Evolutionary conservation across 1,140 invertebrate genomes (phyloP).

Genomic region (Eumaeus atala): DNA sequence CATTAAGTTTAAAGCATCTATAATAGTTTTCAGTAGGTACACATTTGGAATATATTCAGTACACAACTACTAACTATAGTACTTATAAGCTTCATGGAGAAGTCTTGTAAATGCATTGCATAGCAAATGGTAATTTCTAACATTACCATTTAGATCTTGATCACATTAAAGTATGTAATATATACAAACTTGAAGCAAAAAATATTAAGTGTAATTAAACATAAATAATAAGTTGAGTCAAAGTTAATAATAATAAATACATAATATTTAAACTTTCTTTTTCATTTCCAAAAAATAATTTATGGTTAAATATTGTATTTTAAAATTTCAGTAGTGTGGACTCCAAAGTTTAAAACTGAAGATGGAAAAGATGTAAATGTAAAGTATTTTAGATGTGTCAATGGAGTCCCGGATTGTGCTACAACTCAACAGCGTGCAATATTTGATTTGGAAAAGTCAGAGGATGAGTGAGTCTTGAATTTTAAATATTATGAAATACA

Average conservation of each 20-base stretch:
- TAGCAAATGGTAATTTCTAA: no score
- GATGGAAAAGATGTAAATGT: constrained; percentile 73
- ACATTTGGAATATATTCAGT: constrained; percentile 3
- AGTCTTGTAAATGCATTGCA: no score
- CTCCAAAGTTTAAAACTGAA: constrained; percentile 78
- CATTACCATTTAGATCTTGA: no score
- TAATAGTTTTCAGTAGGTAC: neutral
- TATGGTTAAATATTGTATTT: neutral
- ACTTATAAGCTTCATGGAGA: no score
- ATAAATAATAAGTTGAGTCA: no score
- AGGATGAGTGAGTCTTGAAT: constrained; percentile 62
- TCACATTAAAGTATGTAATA: no score
- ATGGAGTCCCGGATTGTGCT: constrained; percentile 82
- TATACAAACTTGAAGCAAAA: no score
- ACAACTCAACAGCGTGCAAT: constrained; percentile 82
- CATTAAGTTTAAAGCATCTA: constrained; percentile 12
- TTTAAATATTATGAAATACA: neutral
- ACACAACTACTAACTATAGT: no score
- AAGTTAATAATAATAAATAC: no score
- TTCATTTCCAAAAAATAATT: neutral
- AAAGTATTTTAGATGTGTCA: constrained; percentile 73
- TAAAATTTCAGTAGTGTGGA: constrained; percentile 70
- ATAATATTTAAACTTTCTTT: no score
- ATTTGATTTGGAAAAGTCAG: constrained; percentile 76
- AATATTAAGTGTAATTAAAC: no score